Evolutionary conservation across 2,797 vertebrate species (phyloP), one percentile per base, ranked within the genome.

Genomic region (Apogon hyalosoma): DNA sequence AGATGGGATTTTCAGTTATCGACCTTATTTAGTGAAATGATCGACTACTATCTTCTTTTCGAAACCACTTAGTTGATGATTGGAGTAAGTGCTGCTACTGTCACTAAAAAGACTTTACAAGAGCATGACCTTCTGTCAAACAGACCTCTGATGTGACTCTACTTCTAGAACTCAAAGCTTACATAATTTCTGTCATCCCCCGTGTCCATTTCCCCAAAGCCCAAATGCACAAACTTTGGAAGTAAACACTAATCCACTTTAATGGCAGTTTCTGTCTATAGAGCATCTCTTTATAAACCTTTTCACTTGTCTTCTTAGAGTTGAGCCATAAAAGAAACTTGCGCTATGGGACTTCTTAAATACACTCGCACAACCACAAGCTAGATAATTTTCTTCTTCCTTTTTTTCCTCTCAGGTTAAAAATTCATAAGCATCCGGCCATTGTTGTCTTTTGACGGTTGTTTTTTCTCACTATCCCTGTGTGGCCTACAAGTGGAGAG

Each of bases 361-460:
- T 40, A 50, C 45, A 72, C 63, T 49, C 16, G 43, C 12, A 11
- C 15, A 39, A 50, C 42, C 0, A 0, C 54, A 55, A 46, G 54
- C 18, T 36, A 63, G 59, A 60, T 63, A 6, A 15, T 45, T 63
- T 62, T 56, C n/a, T 50, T 54, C 62, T 24, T 58, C 59, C 38
- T 21, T 43, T 49, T 66, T 42, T 53, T 39, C 51, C 39, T 41
- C 47, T 19, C 18, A 43, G 48, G 62, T 82, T 55, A 79, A 82
- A 57, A 53, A 85, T 82, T 72, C 7, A 77, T 69, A 7, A 56
- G 40, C n/a, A 0, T 16, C 36, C 3, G 0, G 53, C 61, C 66
- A 65, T 76, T 85, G 69, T 83, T 71, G 63, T 76, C 38, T 40
- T 41, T 28, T 28, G 6, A 28, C 28, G 14, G 48, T 53, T 48